A percentile compares a stretch with the other conserved stretches of the same genome.
Conservation (phyloP, 2,888 invertebrate genomes). For the Copidosoma aretas region DNA sequence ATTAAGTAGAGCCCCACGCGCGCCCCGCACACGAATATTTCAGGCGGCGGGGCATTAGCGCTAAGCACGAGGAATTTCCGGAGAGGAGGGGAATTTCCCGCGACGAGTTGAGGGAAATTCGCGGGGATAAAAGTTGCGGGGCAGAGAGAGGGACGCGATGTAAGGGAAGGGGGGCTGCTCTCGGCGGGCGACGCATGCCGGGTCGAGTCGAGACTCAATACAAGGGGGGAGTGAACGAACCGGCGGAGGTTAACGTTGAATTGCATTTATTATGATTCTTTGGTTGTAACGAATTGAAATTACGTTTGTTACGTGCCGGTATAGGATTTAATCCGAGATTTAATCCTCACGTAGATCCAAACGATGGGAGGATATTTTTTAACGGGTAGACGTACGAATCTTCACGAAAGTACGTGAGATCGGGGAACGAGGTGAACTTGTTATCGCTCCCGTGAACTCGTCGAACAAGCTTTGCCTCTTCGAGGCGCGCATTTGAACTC, state of each 20-base stretch:
- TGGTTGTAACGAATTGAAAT: too few species aligned
- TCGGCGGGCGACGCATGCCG: background rate
- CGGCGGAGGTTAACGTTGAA: constrained; percentile 1
- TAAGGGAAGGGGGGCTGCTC: background rate
- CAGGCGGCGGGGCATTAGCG: constrained; percentile 10
- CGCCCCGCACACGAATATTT: constrained; percentile 12
- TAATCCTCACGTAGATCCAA: too few species aligned
- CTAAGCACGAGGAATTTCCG: constrained; percentile 1
- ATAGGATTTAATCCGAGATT: too few species aligned
- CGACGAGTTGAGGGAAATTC: constrained; percentile 2
- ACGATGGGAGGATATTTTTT: too few species aligned
- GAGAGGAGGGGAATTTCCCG: constrained; percentile 3
- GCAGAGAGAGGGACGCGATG: background rate
- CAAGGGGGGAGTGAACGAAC: background rate
- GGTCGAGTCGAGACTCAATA: too few species aligned
- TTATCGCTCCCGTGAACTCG: too few species aligned
- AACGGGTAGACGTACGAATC: too few species aligned
- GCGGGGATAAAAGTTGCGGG: background rate
- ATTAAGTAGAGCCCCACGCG: background rate
- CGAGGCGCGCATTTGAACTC: background rate
- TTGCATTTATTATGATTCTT: too few species aligned
- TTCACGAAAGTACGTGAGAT: too few species aligned
- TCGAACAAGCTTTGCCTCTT: background rate
- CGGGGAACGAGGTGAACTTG: too few species aligned
- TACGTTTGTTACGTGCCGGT: too few species aligned